Conservation (phyloP, 2,797 vertebrate species). For the Neostethus bicornis region DNA sequence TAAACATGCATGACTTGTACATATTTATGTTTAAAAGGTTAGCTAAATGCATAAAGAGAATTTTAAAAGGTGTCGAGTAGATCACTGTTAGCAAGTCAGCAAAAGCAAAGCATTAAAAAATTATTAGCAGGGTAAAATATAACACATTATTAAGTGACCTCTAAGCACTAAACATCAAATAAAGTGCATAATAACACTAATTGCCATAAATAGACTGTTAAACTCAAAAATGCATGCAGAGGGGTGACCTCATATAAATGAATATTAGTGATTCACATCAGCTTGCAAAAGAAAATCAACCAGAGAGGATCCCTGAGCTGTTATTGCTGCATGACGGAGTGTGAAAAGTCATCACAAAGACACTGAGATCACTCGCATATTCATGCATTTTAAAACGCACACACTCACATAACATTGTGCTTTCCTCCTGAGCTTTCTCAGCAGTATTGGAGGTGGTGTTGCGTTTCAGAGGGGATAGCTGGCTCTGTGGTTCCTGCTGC, state of each 20-base stretch:
- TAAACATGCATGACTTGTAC: neutral
- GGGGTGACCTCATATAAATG: conserved; percentile 32
- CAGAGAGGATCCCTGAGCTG: conserved; percentile 44
- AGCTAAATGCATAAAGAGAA: neutral
- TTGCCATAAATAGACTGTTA: conserved; percentile 30
- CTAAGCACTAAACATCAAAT: conserved; percentile 45
- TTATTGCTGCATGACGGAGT: conserved; percentile 12
- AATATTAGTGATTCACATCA: conserved; percentile 27
- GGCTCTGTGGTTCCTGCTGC: conserved; percentile 32
- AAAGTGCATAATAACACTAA: conserved; percentile 40
- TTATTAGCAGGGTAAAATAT: conserved; percentile 13
- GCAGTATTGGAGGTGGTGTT: conserved; percentile 74
- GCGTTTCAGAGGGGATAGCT: conserved; percentile 64
- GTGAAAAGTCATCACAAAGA: conserved; percentile 32
- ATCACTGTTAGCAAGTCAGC: conserved; percentile 7
- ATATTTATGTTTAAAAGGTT: neutral
- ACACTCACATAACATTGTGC: conserved; percentile 26
- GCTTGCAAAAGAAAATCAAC: conserved; percentile 29
- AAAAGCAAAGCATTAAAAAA: conserved; percentile 5
- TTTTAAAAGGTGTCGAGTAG: conserved; percentile 7
- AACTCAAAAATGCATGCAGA: conserved; percentile 40
- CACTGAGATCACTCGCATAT: conserved; percentile 9
- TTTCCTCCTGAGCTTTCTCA: conserved; percentile 60
- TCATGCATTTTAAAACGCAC: neutral
- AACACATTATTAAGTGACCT: conserved; percentile 28